Evolutionary conservation across 2,888 invertebrate species (phyloP), one percentile per base, ranked within the genome.

Genomic region (Zonitis immaculata): DNA sequence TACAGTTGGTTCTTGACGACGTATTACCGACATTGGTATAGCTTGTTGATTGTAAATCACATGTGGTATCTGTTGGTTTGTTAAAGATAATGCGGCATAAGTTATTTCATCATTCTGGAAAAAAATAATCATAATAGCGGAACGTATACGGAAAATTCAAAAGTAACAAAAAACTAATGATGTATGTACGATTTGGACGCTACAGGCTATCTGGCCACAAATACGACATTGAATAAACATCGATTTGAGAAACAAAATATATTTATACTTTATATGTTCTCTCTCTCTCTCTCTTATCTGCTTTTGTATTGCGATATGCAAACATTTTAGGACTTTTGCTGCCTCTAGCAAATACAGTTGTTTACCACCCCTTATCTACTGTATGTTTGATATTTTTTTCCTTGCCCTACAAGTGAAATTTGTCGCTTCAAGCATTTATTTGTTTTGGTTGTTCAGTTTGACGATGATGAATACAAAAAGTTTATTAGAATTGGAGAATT

Each of bases 41-140:
- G 76, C 69, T 56, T 72, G 74, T 55, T 72, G 73, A 44, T 64
- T 69, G 66, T 76, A 76, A 61, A 77, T 72, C 53, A 76, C 73
- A 58, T 76, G 76, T 44, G 69, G 57, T 66, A 74, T 71, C 69
- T 75, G 75, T 69, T 71, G 72, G 55, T 67, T 68, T 56, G 72
- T 68, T 59, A 80, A 69, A 62, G 79, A 78, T 61, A 81, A 72
- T 72, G 81, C 81, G 51, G 80, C 81, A 71, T 81, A 81, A 44
- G 80, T 80, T 66, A 81, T 78, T 71, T 81, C 80, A 57, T 78
- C 78, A 60, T 71, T 75, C 77, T 78, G 73, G 47, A 67, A 63
- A 45, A 54, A 57, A 39, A 59, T n/a, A n/a, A n/a, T n/a, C n/a
- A n/a, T n/a, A n/a, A n/a, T n/a, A n/a, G n/a, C n/a, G n/a, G n/a